These are phyloP conservation scores for Hemibates koningsi DNA, from an alignment of 2,113 vertebrate genomes.

Conservation along the genomic window DNA sequence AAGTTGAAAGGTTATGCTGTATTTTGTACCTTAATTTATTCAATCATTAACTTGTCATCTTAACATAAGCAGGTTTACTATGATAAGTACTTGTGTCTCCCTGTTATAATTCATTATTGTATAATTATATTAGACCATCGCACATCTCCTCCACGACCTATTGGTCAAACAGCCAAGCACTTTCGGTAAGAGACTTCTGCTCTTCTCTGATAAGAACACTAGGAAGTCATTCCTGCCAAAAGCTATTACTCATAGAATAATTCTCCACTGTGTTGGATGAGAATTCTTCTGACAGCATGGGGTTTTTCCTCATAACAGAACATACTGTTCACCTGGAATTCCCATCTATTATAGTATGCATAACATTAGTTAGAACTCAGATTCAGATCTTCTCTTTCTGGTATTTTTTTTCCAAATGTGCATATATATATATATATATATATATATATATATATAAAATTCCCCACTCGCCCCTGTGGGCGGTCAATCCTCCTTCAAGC, in stretches of 20 bases:
- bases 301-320: background rate
- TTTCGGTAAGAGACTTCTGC: background rate
- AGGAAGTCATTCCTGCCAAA: background rate
- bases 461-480: too few relatives aligned
- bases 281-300: background rate
- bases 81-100: background rate
- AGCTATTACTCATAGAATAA: background rate
- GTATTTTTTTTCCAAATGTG: background rate
- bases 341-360: background rate
- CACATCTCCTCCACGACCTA: background rate
- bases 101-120: background rate
- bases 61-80: background rate
- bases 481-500: too few relatives aligned
- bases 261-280: background rate
- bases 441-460: too few relatives aligned
- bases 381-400: background rate
- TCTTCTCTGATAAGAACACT: background rate
- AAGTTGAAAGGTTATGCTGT: background rate
- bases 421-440: fast-evolving
- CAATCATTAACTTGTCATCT: background rate
- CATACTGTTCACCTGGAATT: background rate
- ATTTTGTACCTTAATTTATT: background rate
- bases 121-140: background rate
- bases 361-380: background rate
- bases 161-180: background rate